Evolutionary conservation across 92 coral and sea anemone genomes (phyloP), one percentile per base, ranked within the genome.

Genomic region (Umimayanthus chanpuru): DNA sequence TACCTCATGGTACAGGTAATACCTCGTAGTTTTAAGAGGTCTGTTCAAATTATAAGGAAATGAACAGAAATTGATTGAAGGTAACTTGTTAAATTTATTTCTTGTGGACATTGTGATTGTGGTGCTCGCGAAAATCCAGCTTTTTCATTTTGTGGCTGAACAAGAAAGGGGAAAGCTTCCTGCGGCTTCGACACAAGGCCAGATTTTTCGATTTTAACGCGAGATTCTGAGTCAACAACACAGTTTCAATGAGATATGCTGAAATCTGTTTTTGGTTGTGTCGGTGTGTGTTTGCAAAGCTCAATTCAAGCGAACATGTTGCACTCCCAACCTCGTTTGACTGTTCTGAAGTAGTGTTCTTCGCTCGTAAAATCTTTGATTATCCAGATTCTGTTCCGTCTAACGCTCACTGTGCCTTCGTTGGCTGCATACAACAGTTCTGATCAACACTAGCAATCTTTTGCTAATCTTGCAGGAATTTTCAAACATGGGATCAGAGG

Each of bases 401-500:
- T 53, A 18, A 53, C 68, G 21, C 68, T 61, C 23, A 6, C 21
- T 61, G 26, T 61, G 26, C 25, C 8, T 7, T 61, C 68, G 68
- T 61, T 61, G 68, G 68, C 68, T 5, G 21, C 26, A 20, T 61
- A 61, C 0, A 53, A 53, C 20, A 14, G 18, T 53, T 53, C 58
- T 18, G 4, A 53, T 53, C 58, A 53, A 53, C 58, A 53, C 18
- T 14, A 11, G 12, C 16, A 53, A 20, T 2, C 70, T 1, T 47
- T 55, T 4, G 30, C 44, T 25, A 6, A 41, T 68, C 67, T 83
- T 6, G 16, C 9, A 81, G 85, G 85, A 58, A 21, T 81, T 81
- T 81, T 81, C 73, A 36, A 81, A 58, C 29, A 81, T 58, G 53
- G 87, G 26, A 26, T 82, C 86, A 12, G 87, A 83, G 0, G 81